Evolutionary conservation across 1,140 invertebrate genomes (phyloP), one percentile per base, ranked within the genome.

Genomic region (Habropoda laboriosa): DNA sequence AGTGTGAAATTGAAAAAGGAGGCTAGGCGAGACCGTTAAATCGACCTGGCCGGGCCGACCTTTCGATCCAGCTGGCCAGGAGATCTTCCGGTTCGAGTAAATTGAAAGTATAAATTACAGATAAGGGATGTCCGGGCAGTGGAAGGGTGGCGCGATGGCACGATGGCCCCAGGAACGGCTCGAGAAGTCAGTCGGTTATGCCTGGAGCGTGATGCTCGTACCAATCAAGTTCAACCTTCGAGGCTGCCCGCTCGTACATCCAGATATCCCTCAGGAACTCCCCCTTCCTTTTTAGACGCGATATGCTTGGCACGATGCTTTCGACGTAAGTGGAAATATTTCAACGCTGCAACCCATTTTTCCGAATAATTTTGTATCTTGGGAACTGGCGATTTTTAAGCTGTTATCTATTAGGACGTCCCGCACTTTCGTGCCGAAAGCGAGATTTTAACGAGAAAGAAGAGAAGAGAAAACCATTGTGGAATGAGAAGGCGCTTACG

Each of bases 101-200:
- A 91, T 91, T 91, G 89, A 91, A 91, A 91, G 89, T 91, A 91
- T 91, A 91, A 91, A 91, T 92, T 92, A 90, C 85, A 86, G 85
- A 91, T 91, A 91, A 91, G 88, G 77, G 84, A 90, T 73, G 82
- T 30, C 45, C 40, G 60, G 35, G 66, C 40, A 45, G 24, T 35
- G 3, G 18, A 21, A 27, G 64, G 38, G 27, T 42, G 27, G 49
- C 12, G 47, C 2, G 58, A 45, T n/a, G 21, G 18, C 16, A 66
- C 18, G 47, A n/a, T 45, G 64, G 51, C 74, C 27, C 58, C 32
- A 67, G 66, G 27, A 79, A 81, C 70, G 66, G 72, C 45, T 51
- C 63, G 74, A 81, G 53, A 81, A 86, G 80, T 78, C 79, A 85
- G 87, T 89, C 87, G 83, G 85, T 92, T 91, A 92, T 91, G 88